Percentiles rank a stretch among this genome's conserved stretches.
phyloP scores from a whole-genome alignment of 2,888 invertebrate genomes.

The Bruchidius siliquastri region DNA sequence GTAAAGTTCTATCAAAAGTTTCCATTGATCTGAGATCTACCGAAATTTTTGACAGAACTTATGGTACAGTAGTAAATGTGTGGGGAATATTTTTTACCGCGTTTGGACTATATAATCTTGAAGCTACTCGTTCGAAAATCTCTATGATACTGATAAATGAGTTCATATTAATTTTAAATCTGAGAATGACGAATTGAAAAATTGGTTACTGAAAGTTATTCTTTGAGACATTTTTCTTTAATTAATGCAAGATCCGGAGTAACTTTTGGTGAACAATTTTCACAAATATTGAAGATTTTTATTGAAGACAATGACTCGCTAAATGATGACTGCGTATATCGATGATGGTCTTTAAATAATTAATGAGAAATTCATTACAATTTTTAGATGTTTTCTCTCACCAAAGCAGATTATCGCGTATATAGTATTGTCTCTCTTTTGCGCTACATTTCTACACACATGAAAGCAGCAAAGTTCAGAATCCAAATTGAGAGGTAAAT shows the following conservation, averaged over 20 bases:
- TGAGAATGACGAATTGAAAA: background rate
- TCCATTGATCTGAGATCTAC: background rate
- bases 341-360: background rate
- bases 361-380: background rate
- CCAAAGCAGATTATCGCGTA: background rate
- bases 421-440: background rate
- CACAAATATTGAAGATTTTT: background rate
- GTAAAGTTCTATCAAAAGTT: background rate
- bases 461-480: background rate
- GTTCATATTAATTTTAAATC: background rate
- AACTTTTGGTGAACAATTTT: background rate
- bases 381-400: background rate
- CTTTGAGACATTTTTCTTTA: background rate
- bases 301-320: background rate
- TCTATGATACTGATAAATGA: background rate
- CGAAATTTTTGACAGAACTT: background rate
- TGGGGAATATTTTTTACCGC: background rate
- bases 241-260: background rate
- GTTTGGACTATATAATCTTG: background rate
- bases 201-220: background rate
- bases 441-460: background rate
- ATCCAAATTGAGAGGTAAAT: background rate
- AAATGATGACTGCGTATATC: background rate
- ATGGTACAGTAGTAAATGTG: background rate
- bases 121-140: background rate